Percentiles rank a stretch among this genome's conserved stretches.
Conservation (phyloP, 2,888 invertebrate species). For the Ochropacha duplaris region DNA sequence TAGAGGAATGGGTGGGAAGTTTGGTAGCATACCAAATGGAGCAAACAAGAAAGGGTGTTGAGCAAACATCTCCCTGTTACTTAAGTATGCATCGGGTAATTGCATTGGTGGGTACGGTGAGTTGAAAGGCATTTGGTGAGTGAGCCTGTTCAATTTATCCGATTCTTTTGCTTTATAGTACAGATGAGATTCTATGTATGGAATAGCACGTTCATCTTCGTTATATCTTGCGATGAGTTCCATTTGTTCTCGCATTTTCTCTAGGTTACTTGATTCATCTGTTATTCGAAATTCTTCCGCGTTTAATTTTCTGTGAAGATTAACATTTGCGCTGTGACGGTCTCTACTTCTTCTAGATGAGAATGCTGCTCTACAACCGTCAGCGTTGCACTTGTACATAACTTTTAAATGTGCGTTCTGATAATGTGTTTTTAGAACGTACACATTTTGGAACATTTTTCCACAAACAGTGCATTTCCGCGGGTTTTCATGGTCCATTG, state of each 20-base stretch:
- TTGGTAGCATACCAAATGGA: constrained; percentile 76
- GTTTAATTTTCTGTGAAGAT: constrained; percentile 94
- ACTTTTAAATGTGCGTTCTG: constrained; percentile 97
- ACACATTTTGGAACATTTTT: constrained; percentile 96
- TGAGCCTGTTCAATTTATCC: constrained; percentile 59
- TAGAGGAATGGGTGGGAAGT: constrained; percentile 73
- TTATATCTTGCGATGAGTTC: constrained; percentile 91
- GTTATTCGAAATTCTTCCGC: constrained; percentile 81
- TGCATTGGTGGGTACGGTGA: constrained; percentile 64
- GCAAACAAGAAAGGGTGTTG: constrained; percentile 76
- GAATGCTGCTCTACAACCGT: constrained; percentile 97
- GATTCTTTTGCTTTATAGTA: constrained; percentile 68
- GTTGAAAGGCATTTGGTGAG: constrained; percentile 58
- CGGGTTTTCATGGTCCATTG: constrained; percentile 96
- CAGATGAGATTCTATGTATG: constrained; percentile 81
- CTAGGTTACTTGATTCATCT: constrained; percentile 73
- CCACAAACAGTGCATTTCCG: constrained; percentile 95
- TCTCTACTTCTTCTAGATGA: constrained; percentile 96
- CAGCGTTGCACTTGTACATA: constrained; percentile 97
- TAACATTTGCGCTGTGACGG: constrained; percentile 95
- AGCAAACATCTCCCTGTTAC: constrained; percentile 67
- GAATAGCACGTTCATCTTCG: constrained; percentile 85
- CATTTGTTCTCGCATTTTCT: constrained; percentile 87
- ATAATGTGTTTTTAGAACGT: constrained; percentile 96
- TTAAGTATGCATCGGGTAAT: constrained; percentile 67